These are phyloP conservation scores for Etheostoma nigrum DNA, from an alignment of 2,797 vertebrate species.

Conservation along the genomic window DNA sequence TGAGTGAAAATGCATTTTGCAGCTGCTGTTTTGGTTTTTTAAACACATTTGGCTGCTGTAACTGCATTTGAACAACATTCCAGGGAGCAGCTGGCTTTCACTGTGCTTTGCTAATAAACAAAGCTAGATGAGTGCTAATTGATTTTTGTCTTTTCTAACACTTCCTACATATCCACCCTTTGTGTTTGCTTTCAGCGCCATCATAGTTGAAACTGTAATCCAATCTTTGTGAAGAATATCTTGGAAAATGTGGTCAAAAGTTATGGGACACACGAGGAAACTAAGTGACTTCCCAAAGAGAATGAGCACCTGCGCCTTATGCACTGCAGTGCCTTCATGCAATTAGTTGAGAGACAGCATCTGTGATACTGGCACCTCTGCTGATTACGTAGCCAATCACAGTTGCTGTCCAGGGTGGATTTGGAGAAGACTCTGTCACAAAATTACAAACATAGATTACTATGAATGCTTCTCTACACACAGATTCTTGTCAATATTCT, in stretches of 20 bases:
- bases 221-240: slow-evolving; percentile 19
- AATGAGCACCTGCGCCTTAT: slow-evolving; percentile 51
- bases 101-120: slow-evolving; percentile 64
- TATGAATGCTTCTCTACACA: slow-evolving; percentile 38
- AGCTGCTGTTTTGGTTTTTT: slow-evolving; percentile 39
- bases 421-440: slow-evolving; percentile 38
- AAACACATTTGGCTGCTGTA: slow-evolving; percentile 58
- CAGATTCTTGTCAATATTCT: slow-evolving; percentile 23
- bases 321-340: slow-evolving; percentile 39
- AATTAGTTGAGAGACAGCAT: slow-evolving; percentile 68
- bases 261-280: slow-evolving; percentile 30
- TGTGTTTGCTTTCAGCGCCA: slow-evolving; percentile 20
- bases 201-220: slow-evolving; percentile 46
- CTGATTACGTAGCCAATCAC: slow-evolving; percentile 60
- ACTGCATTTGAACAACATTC: slow-evolving; percentile 42
- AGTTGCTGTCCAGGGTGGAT: slow-evolving; percentile 53
- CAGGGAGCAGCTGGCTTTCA: slow-evolving; percentile 59
- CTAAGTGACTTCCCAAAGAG: slow-evolving; percentile 47
- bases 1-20: slow-evolving; percentile 36
- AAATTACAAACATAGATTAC: slow-evolving; percentile 53
- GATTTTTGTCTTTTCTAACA: slow-evolving; percentile 20
- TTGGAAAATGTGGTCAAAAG: slow-evolving; percentile 36
- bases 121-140: slow-evolving; percentile 40
- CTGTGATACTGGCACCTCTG: slow-evolving; percentile 67
- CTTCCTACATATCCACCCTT: slow-evolving; percentile 20